These are phyloP conservation scores for Hypsibius dujardini DNA, from an alignment of 1,140 invertebrate genomes.

Conservation along the genomic window DNA sequence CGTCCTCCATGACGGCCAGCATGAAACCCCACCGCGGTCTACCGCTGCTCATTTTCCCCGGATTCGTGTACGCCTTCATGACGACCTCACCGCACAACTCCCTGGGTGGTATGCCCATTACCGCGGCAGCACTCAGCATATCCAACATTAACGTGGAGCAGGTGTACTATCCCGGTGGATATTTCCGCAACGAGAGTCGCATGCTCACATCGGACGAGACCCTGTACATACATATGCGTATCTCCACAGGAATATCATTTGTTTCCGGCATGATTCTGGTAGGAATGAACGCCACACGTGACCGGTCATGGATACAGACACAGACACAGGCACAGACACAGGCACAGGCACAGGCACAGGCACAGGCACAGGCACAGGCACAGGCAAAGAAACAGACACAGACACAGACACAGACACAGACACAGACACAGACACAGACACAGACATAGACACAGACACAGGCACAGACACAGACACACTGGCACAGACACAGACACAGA, in stretches of 20 bases:
- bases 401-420: too few relatives aligned
- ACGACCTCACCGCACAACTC: slow-evolving; percentile 7
- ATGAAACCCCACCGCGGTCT: background rate
- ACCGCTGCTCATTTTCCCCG: background rate
- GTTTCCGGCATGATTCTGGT: background rate
- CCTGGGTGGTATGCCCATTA: slow-evolving; percentile 8
- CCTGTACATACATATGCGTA: background rate
- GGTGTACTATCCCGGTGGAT: background rate
- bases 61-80: background rate
- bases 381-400: too few relatives aligned
- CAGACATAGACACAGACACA: too few relatives aligned
- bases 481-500: too few relatives aligned
- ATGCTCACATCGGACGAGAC: background rate
- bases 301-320: too few relatives aligned
- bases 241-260: background rate
- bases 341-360: too few relatives aligned
- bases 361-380: too few relatives aligned
- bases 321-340: too few relatives aligned
- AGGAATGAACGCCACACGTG: background rate
- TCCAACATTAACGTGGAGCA: background rate
- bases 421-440: too few relatives aligned
- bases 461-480: too few relatives aligned
- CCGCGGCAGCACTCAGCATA: background rate
- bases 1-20: slow-evolving; percentile 8
- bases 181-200: background rate